Evolutionary conservation across 1,140 invertebrate genomes (phyloP), one percentile per base, ranked within the genome.

Genomic region (Tribolium castaneum): DNA sequence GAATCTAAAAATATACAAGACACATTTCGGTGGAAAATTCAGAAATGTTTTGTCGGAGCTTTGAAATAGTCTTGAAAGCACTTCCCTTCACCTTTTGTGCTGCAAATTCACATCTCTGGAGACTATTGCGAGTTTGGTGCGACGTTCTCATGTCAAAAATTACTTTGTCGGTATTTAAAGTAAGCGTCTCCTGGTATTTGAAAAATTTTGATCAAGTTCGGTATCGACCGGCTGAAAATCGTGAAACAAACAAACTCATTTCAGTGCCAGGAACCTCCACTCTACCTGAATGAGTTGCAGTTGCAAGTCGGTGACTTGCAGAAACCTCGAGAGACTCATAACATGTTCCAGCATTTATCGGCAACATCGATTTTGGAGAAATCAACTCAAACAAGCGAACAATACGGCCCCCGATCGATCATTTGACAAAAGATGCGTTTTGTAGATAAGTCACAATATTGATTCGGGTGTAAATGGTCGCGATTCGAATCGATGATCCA

Each of bases 231-330:
- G 16, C n/a, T 22, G 2, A 19, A 59, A 59, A 59, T 59, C 22
- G 54, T 59, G 10, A 25, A 30, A 22, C 54, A 19, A 30, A n/a
- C 19, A 59, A 30, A 59, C 51, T 19, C 51, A 59, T 59, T 59
- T 25, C 56, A 54, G 54, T 66, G 51, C 62, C 70, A 77, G 66
- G 51, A 71, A 54, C 75, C 75, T 76, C 45, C 51, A 70, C 35
- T 66, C 25, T 51, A 76, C 75, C 75, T 76, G 75, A 59, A 75
- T 75, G 74, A 75, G 52, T 76, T 72, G 51, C 77, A 49, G 77
- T 78, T 78, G 77, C 77, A 73, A 25, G 39, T 59, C 45, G 49
- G 49, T 78, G 77, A 78, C 77, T 78, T 78, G 77, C 77, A 74
- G 22, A 72, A 62, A 35, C 71, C 77, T 74, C 77, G 19, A 19